A percentile compares a stretch with the other conserved stretches of the same genome.
phyloP scores from a whole-genome alignment of 2,888 invertebrate species.

The Dolomedes plantarius region DNA sequence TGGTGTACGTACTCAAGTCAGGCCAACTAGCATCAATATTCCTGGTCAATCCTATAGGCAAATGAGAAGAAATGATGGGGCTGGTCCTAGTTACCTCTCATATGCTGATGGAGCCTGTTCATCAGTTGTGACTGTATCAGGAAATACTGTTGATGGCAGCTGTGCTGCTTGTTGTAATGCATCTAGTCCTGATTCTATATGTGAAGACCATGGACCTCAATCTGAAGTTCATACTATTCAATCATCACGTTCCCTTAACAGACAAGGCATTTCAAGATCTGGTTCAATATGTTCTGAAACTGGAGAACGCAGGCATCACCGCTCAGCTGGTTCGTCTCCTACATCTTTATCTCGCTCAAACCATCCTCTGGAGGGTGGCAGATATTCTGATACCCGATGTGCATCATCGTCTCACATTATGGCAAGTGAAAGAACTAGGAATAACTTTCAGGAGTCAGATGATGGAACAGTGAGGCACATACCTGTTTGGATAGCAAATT shows the following conservation, averaged over 20 bases:
- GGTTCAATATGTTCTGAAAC: slow-evolving; percentile 72
- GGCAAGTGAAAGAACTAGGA: slow-evolving; percentile 39
- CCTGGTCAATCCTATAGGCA: slow-evolving; percentile 46
- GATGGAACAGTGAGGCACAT: slow-evolving; percentile 53
- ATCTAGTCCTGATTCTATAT: slow-evolving; percentile 59
- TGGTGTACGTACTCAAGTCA: slow-evolving; percentile 29
- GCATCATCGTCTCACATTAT: slow-evolving; percentile 51
- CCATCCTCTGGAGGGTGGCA: slow-evolving; percentile 15
- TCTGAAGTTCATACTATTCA: slow-evolving; percentile 21
- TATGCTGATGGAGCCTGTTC: slow-evolving; percentile 53
- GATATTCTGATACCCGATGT: slow-evolving; percentile 34
- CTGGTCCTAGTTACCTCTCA: slow-evolving; percentile 48
- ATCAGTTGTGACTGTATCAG: slow-evolving; percentile 53
- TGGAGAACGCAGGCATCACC: slow-evolving; percentile 66
- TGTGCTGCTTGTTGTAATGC: slow-evolving; percentile 34
- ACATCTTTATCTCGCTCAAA: slow-evolving; percentile 30
- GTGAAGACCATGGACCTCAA: slow-evolving; percentile 34
- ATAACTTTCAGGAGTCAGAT: slow-evolving; percentile 8
- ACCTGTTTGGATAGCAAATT: slow-evolving; percentile 68
- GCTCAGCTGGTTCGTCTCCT: slow-evolving; percentile 60
- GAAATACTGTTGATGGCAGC: slow-evolving; percentile 23
- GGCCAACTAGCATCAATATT: slow-evolving; percentile 53
- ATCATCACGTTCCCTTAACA: slow-evolving; percentile 35
- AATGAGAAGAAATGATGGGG: slow-evolving; percentile 28
- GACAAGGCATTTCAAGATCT: slow-evolving; percentile 61